These are phyloP conservation scores for Notiomystis cincta DNA, from an alignment of 2,113 vertebrate genomes.

Conservation along the genomic window DNA sequence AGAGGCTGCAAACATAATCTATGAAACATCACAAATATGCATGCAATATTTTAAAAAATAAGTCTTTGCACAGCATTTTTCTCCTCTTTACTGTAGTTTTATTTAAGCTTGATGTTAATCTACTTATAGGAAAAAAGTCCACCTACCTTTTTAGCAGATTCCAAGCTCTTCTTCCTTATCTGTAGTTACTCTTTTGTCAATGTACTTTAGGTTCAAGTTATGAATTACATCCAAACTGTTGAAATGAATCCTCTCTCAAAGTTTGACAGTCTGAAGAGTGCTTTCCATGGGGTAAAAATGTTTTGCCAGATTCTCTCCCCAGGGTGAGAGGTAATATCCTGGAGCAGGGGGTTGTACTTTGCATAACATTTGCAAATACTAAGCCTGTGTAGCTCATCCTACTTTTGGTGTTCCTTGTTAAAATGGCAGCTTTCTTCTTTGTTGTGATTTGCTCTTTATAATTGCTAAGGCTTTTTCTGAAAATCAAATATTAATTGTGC, in stretches of 20 bases:
- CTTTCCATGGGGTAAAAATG: conserved; percentile 57
- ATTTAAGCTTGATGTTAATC: not conserved
- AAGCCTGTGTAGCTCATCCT: not conserved
- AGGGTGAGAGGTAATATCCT: conserved; percentile 68
- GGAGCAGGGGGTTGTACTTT: conserved; percentile 41
- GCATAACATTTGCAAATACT: not conserved
- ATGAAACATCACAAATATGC: not conserved
- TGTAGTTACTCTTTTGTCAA: not conserved
- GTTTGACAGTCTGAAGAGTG: conserved; percentile 48
- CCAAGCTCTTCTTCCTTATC: conserved; percentile 19
- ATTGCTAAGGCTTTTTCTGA: not conserved
- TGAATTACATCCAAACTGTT: conserved; percentile 36
- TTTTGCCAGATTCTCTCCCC: conserved; percentile 66
- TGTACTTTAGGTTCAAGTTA: not conserved
- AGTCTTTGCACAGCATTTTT: not conserved
- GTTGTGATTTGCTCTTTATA: not conserved
- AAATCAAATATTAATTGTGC: conserved; percentile 25
- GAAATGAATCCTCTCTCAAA: conserved; percentile 28
- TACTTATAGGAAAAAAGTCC: not conserved
- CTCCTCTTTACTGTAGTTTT: not conserved
- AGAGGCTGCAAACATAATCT: not conserved
- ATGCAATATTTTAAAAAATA: not conserved
- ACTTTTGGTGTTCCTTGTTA: not conserved
- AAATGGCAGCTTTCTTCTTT: not conserved
- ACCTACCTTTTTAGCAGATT: conserved; percentile 67